Percentiles rank a stretch among this genome's conserved stretches.
These are phyloP conservation scores for Coreoperca whiteheadi DNA, from an alignment of 2,113 vertebrate species.

Conservation along the genomic window DNA sequence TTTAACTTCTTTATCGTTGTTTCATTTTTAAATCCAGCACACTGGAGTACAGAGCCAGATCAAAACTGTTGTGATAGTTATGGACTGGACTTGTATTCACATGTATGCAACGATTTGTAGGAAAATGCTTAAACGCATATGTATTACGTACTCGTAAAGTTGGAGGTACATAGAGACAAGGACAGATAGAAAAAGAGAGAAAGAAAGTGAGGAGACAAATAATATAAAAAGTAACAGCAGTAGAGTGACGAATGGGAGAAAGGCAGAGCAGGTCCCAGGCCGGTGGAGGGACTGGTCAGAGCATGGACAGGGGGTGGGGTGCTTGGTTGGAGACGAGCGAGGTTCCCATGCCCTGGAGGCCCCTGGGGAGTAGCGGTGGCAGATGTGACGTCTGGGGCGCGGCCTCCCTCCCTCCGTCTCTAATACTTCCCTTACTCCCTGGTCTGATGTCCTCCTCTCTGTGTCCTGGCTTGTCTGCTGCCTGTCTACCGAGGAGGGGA, in stretches of 20 bases:
- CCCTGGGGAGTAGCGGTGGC: constrained; percentile 79
- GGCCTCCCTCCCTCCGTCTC: constrained; percentile 56
- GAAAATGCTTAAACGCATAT: background rate
- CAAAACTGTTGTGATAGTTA: background rate
- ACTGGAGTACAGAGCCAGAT: background rate
- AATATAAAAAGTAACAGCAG: constrained; percentile 13
- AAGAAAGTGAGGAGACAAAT: constrained; percentile 1
- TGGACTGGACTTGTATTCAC: background rate
- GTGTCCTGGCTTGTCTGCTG: constrained; percentile 44
- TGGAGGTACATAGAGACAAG: background rate
- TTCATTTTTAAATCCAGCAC: background rate
- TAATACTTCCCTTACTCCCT: constrained; percentile 58
- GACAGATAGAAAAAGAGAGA: background rate
- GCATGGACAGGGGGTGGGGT: background rate
- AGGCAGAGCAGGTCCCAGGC: constrained; percentile 46
- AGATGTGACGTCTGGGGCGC: constrained; percentile 83
- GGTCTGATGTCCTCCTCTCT: constrained; percentile 22
- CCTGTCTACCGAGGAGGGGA: constrained; percentile 32
- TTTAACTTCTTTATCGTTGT: background rate
- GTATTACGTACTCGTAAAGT: background rate
- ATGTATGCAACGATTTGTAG: background rate
- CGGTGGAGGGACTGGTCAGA: constrained; percentile 36
- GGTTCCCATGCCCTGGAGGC: constrained; percentile 83
- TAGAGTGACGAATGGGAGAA: constrained; percentile 33
- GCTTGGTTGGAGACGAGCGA: constrained; percentile 59